Conservation (phyloP, 2,113 vertebrate species). For the Ginglymostoma cirratum region DNA sequence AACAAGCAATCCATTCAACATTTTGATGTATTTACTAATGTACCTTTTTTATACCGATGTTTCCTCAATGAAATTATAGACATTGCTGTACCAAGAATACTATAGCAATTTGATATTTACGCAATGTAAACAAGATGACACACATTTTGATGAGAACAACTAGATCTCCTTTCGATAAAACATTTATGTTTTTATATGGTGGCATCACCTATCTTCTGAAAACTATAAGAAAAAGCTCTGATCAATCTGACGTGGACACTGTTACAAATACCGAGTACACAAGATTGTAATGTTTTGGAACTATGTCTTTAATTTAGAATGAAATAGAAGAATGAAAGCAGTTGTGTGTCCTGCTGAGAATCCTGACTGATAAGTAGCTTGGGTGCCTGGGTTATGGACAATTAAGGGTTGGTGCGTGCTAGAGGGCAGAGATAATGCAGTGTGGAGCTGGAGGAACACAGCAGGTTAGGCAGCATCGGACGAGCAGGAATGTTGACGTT, state of each 20-base stretch:
- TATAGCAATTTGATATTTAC: background rate
- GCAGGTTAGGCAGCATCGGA: too few relatives aligned
- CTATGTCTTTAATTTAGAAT: too few relatives aligned
- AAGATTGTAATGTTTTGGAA: too few relatives aligned
- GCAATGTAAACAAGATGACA: background rate
- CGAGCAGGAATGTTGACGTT: too few relatives aligned
- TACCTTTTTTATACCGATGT: background rate
- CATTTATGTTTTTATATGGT: background rate
- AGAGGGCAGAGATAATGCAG: too few relatives aligned
- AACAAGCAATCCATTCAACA: slow-evolving; percentile 12
- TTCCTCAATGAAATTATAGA: background rate
- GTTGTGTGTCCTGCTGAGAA: too few relatives aligned
- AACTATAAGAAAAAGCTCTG: background rate
- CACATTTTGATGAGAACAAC: background rate
- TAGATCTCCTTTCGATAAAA: background rate
- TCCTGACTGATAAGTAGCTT: too few relatives aligned
- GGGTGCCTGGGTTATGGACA: too few relatives aligned
- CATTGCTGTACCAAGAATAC: background rate
- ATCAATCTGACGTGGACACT: background rate
- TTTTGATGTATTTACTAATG: background rate
- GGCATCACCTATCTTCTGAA: background rate
- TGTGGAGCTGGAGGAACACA: too few relatives aligned
- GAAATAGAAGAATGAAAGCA: too few relatives aligned
- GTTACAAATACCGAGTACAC: too few relatives aligned
- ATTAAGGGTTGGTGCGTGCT: too few relatives aligned